Evolutionary conservation across 2,888 invertebrate genomes (phyloP), one percentile per base, ranked within the genome.

Genomic region (Temnothorax unifasciatus): DNA sequence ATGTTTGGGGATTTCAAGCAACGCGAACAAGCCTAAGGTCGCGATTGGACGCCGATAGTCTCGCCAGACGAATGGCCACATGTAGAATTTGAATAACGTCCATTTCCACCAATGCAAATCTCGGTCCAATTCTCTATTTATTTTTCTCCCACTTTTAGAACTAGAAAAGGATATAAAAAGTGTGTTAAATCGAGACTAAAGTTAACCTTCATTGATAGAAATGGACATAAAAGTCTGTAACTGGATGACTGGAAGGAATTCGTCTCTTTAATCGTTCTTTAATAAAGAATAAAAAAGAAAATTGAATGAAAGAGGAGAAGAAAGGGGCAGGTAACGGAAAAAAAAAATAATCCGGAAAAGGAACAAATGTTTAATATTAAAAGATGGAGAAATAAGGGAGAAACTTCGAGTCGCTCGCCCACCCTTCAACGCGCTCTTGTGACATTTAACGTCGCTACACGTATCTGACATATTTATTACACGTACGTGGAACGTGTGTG

Each of bases 381-480:
- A 57, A 38, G 4, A 0, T 25, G 13, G 13, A 41, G 21, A 44
- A 44, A 13, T 21, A n/a, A 38, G 9, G 11, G 5, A 41, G 21
- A 52, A 4, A 8, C 61, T 3, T 41, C 1, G 18, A 59, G 6
- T 18, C 9, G 15, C 34, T 8, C 18, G 34, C 4, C 25, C 18
- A 9, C 13, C 6, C 11, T 21, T 47, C 21, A 38, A 34, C 29
- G n/a, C n/a, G 9, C 5, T 34, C 21, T 34, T 21, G 29, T 64
- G 75, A 34, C 61, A 75, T 38, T 25, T 47, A 47, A 47, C 15
- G 66, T 34, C 47, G 9, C 47, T 47, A 44, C 21, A 64, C 34
- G 34, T 64, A 25, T 68, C 66, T 50, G 47, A 47, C 47, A 50
- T 29, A 75, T 50, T 64, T 75, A 75, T 75, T 38, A 47, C 21